Evolutionary conservation across 1,140 invertebrate genomes (phyloP).

Genomic region (Heliconius nattereri): DNA sequence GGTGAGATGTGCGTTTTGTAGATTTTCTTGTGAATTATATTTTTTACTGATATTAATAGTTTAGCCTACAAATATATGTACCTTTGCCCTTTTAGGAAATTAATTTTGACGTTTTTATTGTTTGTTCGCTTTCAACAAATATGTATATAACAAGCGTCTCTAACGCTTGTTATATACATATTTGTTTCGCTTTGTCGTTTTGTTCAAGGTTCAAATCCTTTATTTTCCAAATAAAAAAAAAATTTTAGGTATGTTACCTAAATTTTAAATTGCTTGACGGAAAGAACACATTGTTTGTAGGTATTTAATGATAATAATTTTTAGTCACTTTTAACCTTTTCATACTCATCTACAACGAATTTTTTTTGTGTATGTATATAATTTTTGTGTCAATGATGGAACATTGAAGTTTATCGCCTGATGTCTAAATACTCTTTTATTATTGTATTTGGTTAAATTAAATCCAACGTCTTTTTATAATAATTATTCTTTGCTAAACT

Average conservation of each 20-base stretch:
- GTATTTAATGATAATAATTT: conserved; percentile 22
- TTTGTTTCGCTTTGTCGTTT: neutral
- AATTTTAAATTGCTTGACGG: neutral
- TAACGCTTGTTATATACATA: no score
- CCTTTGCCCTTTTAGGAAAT: neutral
- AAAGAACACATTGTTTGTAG: conserved; percentile 30
- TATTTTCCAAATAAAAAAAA: neutral
- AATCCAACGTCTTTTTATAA: neutral
- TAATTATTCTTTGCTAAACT: conserved; percentile 1
- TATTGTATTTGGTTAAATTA: neutral
- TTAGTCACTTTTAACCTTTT: conserved; percentile 1
- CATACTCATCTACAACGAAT: conserved; percentile 32
- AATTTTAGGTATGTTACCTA: neutral
- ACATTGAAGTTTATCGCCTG: neutral
- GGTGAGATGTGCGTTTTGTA: conserved; percentile 5
- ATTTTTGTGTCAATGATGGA: neutral
- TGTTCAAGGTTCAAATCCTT: neutral
- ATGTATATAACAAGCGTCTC: neutral
- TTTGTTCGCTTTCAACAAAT: neutral
- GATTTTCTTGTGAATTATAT: neutral
- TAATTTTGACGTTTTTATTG: neutral
- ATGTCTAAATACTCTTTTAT: neutral
- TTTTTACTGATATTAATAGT: neutral
- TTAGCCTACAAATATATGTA: neutral
- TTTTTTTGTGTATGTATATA: conserved; percentile 23